Evolutionary conservation across 2,113 vertebrate genomes (phyloP).

Genomic region (Siniperca chuatsi): DNA sequence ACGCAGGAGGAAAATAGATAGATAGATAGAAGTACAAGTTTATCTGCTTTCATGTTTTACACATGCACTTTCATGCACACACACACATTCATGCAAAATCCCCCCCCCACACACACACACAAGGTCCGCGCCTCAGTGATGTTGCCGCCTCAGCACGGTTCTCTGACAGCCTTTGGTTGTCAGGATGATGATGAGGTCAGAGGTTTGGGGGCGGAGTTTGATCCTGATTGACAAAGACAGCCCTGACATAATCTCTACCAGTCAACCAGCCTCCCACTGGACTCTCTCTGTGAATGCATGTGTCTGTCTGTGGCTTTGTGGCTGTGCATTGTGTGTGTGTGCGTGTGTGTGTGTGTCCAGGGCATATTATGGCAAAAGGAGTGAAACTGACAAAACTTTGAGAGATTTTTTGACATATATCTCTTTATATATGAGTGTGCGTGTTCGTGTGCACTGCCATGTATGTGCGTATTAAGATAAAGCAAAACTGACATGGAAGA

Average conservation of each 20-base stretch:
- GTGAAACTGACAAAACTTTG: conserved; percentile 21
- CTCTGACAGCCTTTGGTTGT: conserved; percentile 77
- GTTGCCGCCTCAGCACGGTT: conserved; percentile 79
- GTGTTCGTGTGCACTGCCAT: not conserved
- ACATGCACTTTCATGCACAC: not conserved
- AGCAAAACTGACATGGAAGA: conserved; percentile 40
- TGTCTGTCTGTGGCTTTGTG: conserved; percentile 1
- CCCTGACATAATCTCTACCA: conserved; percentile 79
- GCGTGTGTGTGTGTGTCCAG: conserved; percentile 8
- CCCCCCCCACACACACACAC: not conserved
- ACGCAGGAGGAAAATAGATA: not conserved
- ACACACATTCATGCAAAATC: not conserved
- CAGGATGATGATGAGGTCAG: conserved; percentile 80
- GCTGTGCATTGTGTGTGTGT: conserved; percentile 1
- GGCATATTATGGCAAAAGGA: conserved; percentile 4
- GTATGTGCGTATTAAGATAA: conserved; percentile 35
- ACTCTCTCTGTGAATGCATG: conserved; percentile 17
- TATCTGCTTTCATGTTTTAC: not conserved
- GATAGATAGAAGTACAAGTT: not conserved
- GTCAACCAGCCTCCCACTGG: conserved; percentile 75
- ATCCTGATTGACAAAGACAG: conserved; percentile 81
- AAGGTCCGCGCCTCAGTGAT: conserved; percentile 39
- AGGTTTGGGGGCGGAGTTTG: conserved; percentile 77
- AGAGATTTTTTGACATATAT: conserved; percentile 36
- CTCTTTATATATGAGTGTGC: conserved; percentile 13